These are phyloP conservation scores for Eidolon dupreanum DNA, from an alignment of 2,797 vertebrate species.

Conservation along the genomic window DNA sequence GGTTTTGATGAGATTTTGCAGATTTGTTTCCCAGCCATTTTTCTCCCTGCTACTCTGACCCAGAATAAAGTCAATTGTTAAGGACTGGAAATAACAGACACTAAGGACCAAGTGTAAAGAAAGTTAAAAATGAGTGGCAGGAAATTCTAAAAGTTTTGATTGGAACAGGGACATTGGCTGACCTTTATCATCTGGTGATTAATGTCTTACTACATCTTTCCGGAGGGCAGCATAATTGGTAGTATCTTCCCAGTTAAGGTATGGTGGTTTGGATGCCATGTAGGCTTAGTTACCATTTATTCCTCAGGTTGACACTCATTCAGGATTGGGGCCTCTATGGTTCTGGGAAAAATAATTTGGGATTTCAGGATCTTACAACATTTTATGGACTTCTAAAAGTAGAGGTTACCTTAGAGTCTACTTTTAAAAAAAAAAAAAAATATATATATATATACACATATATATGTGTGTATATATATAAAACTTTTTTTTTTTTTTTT, in stretches of 20 bases:
- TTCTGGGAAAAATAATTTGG: slow-evolving; percentile 33
- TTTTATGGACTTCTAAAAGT: slow-evolving; percentile 11
- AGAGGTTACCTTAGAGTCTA: background rate
- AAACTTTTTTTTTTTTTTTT: too few relatives aligned
- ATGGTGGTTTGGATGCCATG: background rate
- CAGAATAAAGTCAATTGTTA: background rate
- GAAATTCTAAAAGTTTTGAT: background rate
- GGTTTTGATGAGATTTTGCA: background rate
- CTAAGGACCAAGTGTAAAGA: background rate
- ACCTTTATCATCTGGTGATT: background rate
- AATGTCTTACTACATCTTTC: background rate
- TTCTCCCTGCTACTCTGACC: background rate
- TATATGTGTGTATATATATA: too few relatives aligned
- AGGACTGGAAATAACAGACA: background rate
- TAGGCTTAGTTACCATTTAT: background rate
- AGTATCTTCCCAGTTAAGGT: background rate
- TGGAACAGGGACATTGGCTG: background rate
- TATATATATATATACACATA: too few relatives aligned
- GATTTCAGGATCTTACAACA: background rate
- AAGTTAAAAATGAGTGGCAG: background rate
- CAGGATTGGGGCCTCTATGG: background rate
- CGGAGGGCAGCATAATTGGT: background rate
- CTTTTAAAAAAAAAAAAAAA: too few relatives aligned
- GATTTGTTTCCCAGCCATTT: background rate
- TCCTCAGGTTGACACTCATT: background rate